Base-by-base conservation (phyloP, 2,113 vertebrate genomes). In the Petrocephalus microphthalmus region DNA sequence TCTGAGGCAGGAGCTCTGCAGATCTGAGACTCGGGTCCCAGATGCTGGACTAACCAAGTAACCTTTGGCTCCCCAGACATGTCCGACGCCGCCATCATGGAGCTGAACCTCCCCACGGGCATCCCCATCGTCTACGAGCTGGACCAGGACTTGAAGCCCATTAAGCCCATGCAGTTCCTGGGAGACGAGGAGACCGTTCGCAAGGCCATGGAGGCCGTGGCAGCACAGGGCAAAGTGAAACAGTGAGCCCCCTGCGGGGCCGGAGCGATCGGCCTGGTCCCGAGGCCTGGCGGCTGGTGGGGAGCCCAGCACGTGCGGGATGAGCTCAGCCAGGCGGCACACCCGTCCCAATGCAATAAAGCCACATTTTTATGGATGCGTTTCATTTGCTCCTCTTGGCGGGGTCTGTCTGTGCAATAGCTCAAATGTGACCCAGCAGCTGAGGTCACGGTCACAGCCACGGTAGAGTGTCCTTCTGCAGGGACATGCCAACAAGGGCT, bases 61-160 rank as follows among this genome's bases (percentile, higher is more conserved):
- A 85, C 57, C 42, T 56, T 67, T 47, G 33, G 45, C 54, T 74
- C 37, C 33, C 7, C 89, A 99, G 98, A 95, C 86, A 97, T 99
- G 96, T 97, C 98, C 0, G 98, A 99, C 84, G 98, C 96, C 87
- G 97, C 97, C 89, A 99, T 99, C 93, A 99, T 99, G 98, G 98
- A 99, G 94, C 94, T 99, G 91, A 99, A 99, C 93, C 95, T 99
- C 90, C 98, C 98, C 25, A 99, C 98, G 0, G 98, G 98, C 85
- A 99, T 99, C 92, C 98, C 98, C 42, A 99, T 99, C 0, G 97
- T 99, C 74, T 99, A 98, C 0, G 98, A 99, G 92, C 93, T 99
- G 93, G 98, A 99, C 88, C 97, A 97, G 89, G 93, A 99, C 93
- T 95, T 99, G 94, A 99, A 99, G 93, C 98, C 98, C 0, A 89